phyloP scores from a whole-genome alignment of 2,113 vertebrate genomes.

The Azemiops feae region DNA sequence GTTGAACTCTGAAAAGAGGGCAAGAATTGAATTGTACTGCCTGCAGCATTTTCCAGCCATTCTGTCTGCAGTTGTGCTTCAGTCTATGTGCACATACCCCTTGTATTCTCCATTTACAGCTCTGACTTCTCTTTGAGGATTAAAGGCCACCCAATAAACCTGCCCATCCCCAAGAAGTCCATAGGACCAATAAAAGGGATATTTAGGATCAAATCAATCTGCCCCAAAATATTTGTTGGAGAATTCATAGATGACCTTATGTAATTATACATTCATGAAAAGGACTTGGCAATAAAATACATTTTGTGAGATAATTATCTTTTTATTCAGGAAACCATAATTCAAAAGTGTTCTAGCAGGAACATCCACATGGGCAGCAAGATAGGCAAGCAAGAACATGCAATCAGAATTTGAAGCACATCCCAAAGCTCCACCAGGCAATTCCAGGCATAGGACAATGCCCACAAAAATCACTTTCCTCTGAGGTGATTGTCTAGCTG shows the following conservation, averaged over 20 bases:
- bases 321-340: not conserved
- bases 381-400: not conserved
- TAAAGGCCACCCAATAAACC: not conserved
- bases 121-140: not conserved
- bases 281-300: slow-evolving; percentile 37
- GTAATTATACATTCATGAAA: not conserved
- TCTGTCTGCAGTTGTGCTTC: not conserved
- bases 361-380: not conserved
- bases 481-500: not conserved
- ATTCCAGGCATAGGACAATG: not conserved
- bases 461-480: too few relatives aligned
- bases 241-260: not conserved
- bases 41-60: not conserved
- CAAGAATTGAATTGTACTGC: not conserved
- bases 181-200: accelerated
- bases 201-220: not conserved
- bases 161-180: not conserved
- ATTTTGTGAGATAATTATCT: slow-evolving; percentile 11
- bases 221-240: slow-evolving; percentile 7
- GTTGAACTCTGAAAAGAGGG: not conserved
- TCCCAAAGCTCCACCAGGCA: not conserved
- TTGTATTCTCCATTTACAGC: not conserved
- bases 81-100: too few relatives aligned
- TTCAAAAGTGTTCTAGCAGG: not conserved
- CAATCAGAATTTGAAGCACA: not conserved